Conservation (phyloP, 2,888 invertebrate genomes). For the Pemphredon lugubris region DNA sequence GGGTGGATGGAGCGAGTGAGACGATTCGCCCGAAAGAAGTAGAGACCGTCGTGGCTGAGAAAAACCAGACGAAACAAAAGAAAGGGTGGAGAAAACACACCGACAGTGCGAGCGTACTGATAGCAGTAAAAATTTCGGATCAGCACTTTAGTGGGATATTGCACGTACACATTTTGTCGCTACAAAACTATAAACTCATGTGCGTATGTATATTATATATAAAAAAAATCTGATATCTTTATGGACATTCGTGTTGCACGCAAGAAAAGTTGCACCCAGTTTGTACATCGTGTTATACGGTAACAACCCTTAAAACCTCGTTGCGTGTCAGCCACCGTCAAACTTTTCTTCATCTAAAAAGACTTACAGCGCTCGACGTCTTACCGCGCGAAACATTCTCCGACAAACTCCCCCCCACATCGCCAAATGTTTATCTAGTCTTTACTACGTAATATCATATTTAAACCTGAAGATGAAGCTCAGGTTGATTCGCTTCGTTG, state of each 20-base stretch:
- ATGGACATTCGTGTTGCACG: constrained; percentile 53
- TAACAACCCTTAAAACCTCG: constrained; percentile 16
- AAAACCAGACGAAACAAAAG: no score
- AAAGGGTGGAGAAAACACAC: no score
- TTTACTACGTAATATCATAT: not conserved
- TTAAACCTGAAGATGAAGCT: no score
- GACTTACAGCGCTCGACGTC: not conserved
- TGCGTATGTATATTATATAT: constrained; percentile 17
- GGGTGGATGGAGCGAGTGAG: no score
- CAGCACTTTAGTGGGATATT: no score
- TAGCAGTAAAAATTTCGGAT: no score
- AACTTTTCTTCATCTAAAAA: not conserved
- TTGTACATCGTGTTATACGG: constrained; percentile 28
- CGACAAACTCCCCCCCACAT: not conserved
- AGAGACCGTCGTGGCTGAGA: no score
- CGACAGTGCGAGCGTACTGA: no score
- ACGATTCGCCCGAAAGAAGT: no score
- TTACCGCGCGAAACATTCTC: not conserved
- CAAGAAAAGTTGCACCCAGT: constrained; percentile 26
- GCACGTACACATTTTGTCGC: no score
- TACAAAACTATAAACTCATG: no score
- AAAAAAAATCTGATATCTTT: constrained; percentile 47
- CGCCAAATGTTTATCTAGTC: not conserved
- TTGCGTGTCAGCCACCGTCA: constrained; percentile 1
- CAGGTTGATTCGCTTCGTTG: no score